A percentile compares a stretch with the other conserved stretches of the same genome.
phyloP scores from a whole-genome alignment of 1,140 invertebrate genomes.

The Bacillus rossius region DNA sequence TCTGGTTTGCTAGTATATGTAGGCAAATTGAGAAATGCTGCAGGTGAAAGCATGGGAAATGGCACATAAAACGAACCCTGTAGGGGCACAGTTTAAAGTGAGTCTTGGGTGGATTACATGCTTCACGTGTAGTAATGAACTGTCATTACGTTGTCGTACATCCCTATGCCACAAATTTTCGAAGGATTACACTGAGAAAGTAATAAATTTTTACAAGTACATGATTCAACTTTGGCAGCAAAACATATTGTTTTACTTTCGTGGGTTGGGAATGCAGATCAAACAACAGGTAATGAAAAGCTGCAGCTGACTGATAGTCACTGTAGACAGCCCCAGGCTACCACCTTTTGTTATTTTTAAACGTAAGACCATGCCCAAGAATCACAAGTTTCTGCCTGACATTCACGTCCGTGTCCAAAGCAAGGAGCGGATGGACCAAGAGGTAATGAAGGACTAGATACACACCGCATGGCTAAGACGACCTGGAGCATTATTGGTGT shows the following conservation, averaged over 20 bases:
- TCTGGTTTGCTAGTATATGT: no score
- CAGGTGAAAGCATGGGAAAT: not conserved
- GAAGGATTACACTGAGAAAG: slow-evolving; percentile 12
- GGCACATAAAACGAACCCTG: not conserved
- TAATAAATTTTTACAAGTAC: slow-evolving; percentile 6
- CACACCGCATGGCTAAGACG: slow-evolving; percentile 11
- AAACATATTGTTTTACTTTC: not conserved
- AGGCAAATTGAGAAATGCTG: no score
- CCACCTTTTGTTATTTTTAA: slow-evolving; percentile 14
- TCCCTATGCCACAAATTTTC: slow-evolving; percentile 8
- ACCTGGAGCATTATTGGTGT: slow-evolving; percentile 14
- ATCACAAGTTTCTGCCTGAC: not conserved
- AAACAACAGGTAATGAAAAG: no score
- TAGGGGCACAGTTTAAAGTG: not conserved
- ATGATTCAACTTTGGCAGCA: slow-evolving; percentile 3
- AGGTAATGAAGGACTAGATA: slow-evolving; percentile 11
- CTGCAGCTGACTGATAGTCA: no score
- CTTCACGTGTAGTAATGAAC: not conserved
- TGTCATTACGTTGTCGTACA: not conserved
- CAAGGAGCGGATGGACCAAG: slow-evolving; percentile 14
- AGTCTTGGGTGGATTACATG: not conserved
- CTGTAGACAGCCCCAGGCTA: slow-evolving; percentile 11
- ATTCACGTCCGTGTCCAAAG: slow-evolving; percentile 11
- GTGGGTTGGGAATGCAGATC: slow-evolving; percentile 18
- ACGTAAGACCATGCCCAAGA: slow-evolving; percentile 11